Percentiles rank a stretch among this genome's conserved stretches.
Evolutionary conservation across 2,888 invertebrate species (phyloP).

Genomic region (Leucoptera coffeella): DNA sequence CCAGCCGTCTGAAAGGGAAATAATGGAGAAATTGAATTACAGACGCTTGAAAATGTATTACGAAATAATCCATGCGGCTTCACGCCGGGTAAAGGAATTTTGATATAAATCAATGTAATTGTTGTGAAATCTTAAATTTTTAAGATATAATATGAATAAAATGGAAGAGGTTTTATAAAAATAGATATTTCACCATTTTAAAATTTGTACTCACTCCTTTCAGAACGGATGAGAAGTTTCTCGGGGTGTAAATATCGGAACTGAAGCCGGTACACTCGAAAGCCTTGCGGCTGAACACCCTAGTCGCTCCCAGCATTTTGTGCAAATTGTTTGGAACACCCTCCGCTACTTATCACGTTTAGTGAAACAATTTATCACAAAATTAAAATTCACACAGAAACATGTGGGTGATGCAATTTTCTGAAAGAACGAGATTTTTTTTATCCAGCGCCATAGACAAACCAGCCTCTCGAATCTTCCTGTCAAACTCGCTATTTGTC

Average conservation of each 20-base stretch:
- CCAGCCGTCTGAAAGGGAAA: conserved; percentile 41
- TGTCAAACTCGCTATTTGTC: no score
- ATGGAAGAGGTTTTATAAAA: no score
- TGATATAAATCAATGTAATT: not conserved
- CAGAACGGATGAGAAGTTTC: conserved; percentile 60
- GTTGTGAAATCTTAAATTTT: not conserved
- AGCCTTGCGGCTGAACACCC: conserved; percentile 58
- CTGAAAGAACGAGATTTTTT: no score
- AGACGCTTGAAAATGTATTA: conserved; percentile 3
- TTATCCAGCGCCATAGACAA: no score
- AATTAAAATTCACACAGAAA: conserved; percentile 22
- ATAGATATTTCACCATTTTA: no score
- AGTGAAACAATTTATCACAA: conserved; percentile 14
- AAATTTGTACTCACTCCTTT: conserved; percentile 59
- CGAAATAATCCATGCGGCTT: conserved; percentile 11
- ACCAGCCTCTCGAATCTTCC: no score
- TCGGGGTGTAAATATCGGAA: conserved; percentile 49
- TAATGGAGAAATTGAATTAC: conserved; percentile 4
- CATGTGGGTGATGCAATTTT: conserved; percentile 51
- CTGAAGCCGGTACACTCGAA: conserved; percentile 53
- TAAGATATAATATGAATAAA: not conserved
- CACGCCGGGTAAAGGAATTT: not conserved
- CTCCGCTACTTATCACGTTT: conserved; percentile 11
- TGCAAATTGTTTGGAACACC: no score
- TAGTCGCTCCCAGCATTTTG: conserved; percentile 66